A percentile compares a stretch with the other conserved stretches of the same genome.
Conservation (phyloP, 2,113 vertebrate species). For the Pachycephala philippinensis region DNA sequence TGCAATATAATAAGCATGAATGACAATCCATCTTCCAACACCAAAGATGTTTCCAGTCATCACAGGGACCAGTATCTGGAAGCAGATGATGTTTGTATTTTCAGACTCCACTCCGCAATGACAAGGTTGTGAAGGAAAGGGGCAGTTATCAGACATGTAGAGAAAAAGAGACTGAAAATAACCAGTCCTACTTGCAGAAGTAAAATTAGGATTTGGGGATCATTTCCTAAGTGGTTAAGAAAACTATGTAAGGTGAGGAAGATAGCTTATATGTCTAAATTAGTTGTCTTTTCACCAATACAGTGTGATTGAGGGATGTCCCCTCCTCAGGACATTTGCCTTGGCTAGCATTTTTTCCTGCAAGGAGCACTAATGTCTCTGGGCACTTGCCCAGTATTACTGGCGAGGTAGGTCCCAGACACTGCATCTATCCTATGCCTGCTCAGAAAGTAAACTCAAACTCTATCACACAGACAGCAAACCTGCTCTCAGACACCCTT, state of each 20-base stretch:
- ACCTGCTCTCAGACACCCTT: neutral
- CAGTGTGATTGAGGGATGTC: neutral
- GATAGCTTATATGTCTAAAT: neutral
- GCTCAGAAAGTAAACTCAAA: neutral
- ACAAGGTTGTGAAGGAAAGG: neutral
- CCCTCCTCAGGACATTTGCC: neutral
- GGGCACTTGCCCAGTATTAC: accelerated
- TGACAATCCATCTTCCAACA: neutral
- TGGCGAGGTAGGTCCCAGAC: neutral
- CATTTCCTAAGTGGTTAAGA: neutral
- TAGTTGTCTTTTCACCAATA: neutral
- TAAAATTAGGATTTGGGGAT: neutral
- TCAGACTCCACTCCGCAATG: neutral
- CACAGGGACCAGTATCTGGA: neutral
- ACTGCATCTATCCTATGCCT: accelerated
- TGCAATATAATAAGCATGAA: neutral
- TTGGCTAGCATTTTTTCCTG: neutral
- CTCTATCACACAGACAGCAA: neutral
- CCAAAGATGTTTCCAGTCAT: neutral
- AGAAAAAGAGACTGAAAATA: neutral
- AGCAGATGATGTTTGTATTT: neutral
- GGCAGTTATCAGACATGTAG: neutral
- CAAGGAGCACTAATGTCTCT: neutral
- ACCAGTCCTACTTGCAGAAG: neutral
- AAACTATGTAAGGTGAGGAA: neutral